Percentiles rank a stretch among this genome's conserved stretches.
Evolutionary conservation across 2,888 invertebrate species (phyloP).

Genomic region (Orchesellides sinensis): DNA sequence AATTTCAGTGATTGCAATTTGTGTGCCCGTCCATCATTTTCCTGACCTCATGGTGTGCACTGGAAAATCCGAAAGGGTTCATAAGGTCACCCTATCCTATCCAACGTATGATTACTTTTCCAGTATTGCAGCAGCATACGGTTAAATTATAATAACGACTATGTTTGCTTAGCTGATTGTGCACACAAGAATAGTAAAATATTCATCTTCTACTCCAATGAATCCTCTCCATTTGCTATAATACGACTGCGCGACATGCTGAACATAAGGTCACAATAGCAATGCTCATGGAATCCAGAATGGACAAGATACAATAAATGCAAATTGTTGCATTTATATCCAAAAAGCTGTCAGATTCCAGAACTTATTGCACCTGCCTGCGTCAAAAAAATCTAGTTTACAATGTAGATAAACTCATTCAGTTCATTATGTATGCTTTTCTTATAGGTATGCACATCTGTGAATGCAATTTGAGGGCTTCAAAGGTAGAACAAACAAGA

Average conservation of each 20-base stretch:
- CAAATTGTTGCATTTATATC: not conserved
- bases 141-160: too few relatives aligned
- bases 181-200: too few relatives aligned
- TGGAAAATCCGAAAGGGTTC: conserved; percentile 12
- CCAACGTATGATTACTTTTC: too few relatives aligned
- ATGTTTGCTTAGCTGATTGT: too few relatives aligned
- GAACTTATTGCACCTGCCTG: conserved; percentile 20
- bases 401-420: not conserved
- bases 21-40: not conserved
- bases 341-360: not conserved
- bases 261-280: not conserved
- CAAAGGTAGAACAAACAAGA: not conserved
- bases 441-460: not conserved
- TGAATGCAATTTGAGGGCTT: not conserved
- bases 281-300: not conserved
- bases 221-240: not conserved
- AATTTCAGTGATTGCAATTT: not conserved
- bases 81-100: not conserved
- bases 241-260: not conserved
- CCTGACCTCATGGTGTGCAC: not conserved
- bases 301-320: not conserved
- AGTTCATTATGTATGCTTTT: conserved; percentile 8
- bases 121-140: too few relatives aligned
- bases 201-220: too few relatives aligned
- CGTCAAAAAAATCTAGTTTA: not conserved